phyloP scores from a whole-genome alignment of 2,113 vertebrate genomes.

The Trematomus loennbergii region DNA sequence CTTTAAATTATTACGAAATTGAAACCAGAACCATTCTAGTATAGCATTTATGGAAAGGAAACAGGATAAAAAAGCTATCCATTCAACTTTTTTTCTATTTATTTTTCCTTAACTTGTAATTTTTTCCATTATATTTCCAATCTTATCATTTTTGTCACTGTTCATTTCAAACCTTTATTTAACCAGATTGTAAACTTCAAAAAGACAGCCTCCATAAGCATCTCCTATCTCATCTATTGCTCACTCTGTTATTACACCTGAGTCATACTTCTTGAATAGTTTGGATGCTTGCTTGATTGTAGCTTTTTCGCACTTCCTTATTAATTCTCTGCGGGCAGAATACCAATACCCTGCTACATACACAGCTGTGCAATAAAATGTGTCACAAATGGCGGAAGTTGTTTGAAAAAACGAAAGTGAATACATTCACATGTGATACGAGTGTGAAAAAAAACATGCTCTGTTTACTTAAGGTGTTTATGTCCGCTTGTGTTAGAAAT shows the following conservation, averaged over 20 bases:
- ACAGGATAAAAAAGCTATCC: not conserved
- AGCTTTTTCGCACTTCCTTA: constrained; percentile 27
- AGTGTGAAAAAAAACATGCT: not conserved
- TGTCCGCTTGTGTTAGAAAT: not conserved
- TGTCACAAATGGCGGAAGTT: not conserved
- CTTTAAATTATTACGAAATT: too few relatives aligned
- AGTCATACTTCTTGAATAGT: not conserved
- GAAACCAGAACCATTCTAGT: not conserved
- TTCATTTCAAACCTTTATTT: too few relatives aligned
- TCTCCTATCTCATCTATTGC: too few relatives aligned
- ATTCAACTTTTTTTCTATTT: not conserved
- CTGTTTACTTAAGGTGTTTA: not conserved
- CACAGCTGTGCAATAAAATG: not conserved
- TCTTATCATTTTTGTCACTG: not conserved
- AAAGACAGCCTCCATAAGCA: not conserved
- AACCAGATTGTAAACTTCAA: not conserved
- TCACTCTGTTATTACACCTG: not conserved
- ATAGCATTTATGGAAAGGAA: too few relatives aligned
- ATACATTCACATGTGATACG: not conserved
- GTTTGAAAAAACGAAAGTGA: constrained; percentile 11
- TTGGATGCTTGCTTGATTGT: not conserved
- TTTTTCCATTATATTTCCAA: not conserved
- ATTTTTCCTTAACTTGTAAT: not conserved
- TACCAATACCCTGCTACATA: not conserved
- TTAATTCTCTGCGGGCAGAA: constrained; percentile 7